Conservation (phyloP, 92 coral and sea anemone species). For the Galaxea fascicularis region DNA sequence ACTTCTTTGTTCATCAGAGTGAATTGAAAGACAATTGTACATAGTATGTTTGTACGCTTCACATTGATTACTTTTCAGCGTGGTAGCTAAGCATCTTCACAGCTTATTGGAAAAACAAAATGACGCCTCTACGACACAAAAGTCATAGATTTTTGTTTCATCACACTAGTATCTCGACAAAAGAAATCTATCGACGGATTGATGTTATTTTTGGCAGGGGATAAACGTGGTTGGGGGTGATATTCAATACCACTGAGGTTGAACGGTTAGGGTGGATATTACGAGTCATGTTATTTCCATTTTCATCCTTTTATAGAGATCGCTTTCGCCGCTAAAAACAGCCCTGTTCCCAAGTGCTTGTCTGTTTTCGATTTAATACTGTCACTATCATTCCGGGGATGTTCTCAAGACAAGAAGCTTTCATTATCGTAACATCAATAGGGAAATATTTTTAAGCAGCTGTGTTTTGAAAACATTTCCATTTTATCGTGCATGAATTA, state of each 20-base stretch:
- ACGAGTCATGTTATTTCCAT: slow-evolving; percentile 19
- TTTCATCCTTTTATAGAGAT: slow-evolving; percentile 25
- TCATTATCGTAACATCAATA: slow-evolving; percentile 84
- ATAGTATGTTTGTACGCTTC: slow-evolving; percentile 31
- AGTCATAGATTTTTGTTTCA: slow-evolving; percentile 24
- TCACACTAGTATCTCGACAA: slow-evolving; percentile 33
- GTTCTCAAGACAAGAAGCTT: slow-evolving; percentile 41
- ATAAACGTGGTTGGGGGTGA: slow-evolving; percentile 26
- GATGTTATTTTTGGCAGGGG: slow-evolving; percentile 41
- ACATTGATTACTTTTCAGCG: slow-evolving; percentile 22
- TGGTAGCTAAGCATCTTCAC: slow-evolving; percentile 49
- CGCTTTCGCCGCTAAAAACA: slow-evolving; percentile 46
- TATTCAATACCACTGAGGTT: slow-evolving; percentile 10
- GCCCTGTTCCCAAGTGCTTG: slow-evolving; percentile 43
- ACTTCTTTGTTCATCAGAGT: slow-evolving; percentile 38
- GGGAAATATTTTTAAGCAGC: slow-evolving; percentile 83
- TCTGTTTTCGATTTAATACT: slow-evolving; percentile 35
- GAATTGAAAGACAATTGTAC: slow-evolving; percentile 30
- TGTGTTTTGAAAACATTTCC: slow-evolving; percentile 93
- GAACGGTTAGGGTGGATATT: slow-evolving; percentile 34
- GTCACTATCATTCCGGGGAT: slow-evolving; percentile 25
- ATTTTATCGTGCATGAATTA: slow-evolving; percentile 90
- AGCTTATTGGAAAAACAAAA: slow-evolving; percentile 33
- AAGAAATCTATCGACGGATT: slow-evolving; percentile 34
- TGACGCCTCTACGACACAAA: slow-evolving; percentile 28